Evolutionary conservation across 1,140 invertebrate genomes (phyloP), one percentile per base, ranked within the genome.

Genomic region (Hypothenemus hampei): DNA sequence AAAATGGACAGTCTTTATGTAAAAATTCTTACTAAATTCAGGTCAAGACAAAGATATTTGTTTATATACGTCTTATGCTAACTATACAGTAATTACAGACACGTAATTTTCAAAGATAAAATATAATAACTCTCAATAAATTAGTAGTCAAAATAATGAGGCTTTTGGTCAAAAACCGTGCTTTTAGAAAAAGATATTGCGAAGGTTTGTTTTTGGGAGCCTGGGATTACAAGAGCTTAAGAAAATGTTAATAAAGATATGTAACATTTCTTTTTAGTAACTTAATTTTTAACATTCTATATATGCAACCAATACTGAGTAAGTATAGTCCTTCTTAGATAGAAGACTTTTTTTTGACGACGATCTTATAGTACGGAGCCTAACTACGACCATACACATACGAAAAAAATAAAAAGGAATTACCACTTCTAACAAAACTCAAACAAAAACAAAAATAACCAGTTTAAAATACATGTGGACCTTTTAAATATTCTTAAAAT

Each of bases 1-100:
- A 53, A 53, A 44, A n/a, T 43, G 50, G 50, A 53, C 50, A 53
- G 50, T 53, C 50, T 53, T 53, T 33, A 44, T 24, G 50, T 53
- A 53, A 29, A 45, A 41, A 41, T 51, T 26, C 35, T 53, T 36
- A 35, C 22, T 36, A 45, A 53, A 43, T 53, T 41, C 35, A 41
- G 50, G 44, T 41, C 50, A 53, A 45, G 39, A 51, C 37, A 51
- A n/a, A n/a, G 19, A 45, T 43, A 40, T 41, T 41, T 24, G 21
- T 37, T 21, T 43, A 10, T n/a, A 36, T 21, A 20, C 22, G 1
- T 13, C 10, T 26, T 18, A 18, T 37, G 22, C 35, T 53, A 43
- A 13, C 31, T 53, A 53, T 53, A 53, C 50, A 53, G 31, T 44
- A 53, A 41, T 53, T 53, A 53, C 50, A 53, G 37, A 49, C 20